A percentile compares a stretch with the other conserved stretches of the same genome.
Evolutionary conservation across 2,888 invertebrate genomes (phyloP).

Genomic region (Eurytoma californica): DNA sequence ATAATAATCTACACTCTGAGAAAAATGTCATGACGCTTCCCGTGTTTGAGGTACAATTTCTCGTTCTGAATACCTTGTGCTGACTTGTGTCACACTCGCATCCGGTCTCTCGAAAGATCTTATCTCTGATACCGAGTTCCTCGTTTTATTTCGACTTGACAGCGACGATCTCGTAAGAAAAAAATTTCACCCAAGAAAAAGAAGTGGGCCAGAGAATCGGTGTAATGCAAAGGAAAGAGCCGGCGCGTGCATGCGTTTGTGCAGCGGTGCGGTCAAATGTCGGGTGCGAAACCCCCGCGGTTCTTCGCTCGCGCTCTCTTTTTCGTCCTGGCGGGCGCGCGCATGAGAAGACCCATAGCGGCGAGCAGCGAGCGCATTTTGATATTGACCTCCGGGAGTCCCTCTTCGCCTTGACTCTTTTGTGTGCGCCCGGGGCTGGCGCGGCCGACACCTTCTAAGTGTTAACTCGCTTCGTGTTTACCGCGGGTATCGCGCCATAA

Average conservation of each 20-base stretch:
- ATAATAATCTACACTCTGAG: too few relatives aligned
- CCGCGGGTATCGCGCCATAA: constrained; percentile 43
- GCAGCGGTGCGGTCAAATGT: constrained; percentile 25
- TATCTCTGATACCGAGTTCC: not conserved
- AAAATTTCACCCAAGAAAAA: not conserved
- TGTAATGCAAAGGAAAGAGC: not conserved
- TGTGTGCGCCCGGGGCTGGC: constrained; percentile 13
- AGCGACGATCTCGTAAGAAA: not conserved
- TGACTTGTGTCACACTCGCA: not conserved
- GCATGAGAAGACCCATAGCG: constrained; percentile 62
- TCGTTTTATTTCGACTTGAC: not conserved
- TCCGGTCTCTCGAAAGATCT: not conserved
- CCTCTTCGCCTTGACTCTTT: constrained; percentile 6
- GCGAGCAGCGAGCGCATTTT: constrained; percentile 58
- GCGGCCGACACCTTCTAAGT: constrained; percentile 71
- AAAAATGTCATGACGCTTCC: not conserved
- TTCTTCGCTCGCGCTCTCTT: not conserved
- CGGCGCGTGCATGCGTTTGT: not conserved
- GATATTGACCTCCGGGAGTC: constrained; percentile 63
- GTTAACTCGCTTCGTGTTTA: constrained; percentile 61
- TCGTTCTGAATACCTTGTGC: not conserved
- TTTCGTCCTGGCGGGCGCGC: constrained; percentile 3
- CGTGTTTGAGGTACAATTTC: not conserved
- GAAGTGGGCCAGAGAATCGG: not conserved
- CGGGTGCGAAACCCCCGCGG: constrained; percentile 29